These are phyloP conservation scores for Aythya baeri DNA, from an alignment of 2,113 vertebrate genomes.

Conservation along the genomic window DNA sequence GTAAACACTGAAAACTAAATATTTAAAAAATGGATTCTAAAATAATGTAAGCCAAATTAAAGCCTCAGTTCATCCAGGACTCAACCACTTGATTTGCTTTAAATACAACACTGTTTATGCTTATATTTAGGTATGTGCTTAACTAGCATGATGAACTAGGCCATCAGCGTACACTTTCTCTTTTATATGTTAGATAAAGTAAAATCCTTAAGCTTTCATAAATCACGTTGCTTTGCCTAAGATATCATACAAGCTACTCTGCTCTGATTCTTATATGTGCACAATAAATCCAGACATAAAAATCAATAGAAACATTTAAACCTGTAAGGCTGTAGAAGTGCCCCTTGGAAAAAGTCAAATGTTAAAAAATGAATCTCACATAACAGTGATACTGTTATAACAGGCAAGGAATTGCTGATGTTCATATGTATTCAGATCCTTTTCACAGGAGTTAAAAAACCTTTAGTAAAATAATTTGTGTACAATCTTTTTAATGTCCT, in stretches of 20 bases:
- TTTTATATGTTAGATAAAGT: background rate
- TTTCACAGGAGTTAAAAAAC: background rate
- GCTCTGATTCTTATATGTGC: conserved; percentile 55
- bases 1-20: conserved; percentile 21
- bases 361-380: conserved; percentile 34
- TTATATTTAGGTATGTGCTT: background rate
- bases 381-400: background rate
- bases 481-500: background rate
- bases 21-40: background rate
- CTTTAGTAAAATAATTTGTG: background rate
- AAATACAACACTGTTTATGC: background rate
- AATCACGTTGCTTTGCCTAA: conserved; percentile 55
- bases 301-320: conserved; percentile 80
- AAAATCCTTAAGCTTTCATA: conserved; percentile 18
- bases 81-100: background rate
- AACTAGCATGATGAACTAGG: background rate
- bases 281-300: conserved; percentile 73
- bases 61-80: background rate
- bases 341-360: conserved; percentile 68
- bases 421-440: background rate
- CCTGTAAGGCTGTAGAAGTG: conserved; percentile 47
- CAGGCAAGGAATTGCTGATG: conserved; percentile 18
- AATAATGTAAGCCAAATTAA: background rate
- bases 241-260: conserved; percentile 50
- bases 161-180: background rate